Evolutionary conservation across 2,113 vertebrate species (phyloP), one percentile per base, ranked within the genome.

Genomic region (Ptilonorhynchus violaceus): DNA sequence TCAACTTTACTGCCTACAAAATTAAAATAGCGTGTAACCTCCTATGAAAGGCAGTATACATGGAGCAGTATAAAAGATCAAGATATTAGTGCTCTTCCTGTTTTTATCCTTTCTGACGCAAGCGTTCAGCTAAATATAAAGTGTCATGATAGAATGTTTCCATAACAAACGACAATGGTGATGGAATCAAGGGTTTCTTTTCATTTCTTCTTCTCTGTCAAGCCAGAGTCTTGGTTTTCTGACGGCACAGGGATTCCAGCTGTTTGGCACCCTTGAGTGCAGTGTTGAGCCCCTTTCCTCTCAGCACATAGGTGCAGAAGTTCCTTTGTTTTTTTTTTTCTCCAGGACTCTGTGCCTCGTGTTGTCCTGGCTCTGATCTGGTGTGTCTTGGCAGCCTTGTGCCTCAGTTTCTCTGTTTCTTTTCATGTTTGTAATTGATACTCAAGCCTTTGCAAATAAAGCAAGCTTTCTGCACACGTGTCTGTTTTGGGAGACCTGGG

Each of bases 71-170:
- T 50, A 52, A 84, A 88, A 92, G 62, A 77, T 56, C 52, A 41
- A 91, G 60, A 47, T 86, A 78, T 70, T 92, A 89, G 74, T 77
- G 53, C n/a, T 89, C 58, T 96, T 97, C 95, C 92, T 97, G 96
- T 82, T 96, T 95, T 89, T 68, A 79, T 85, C 58, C 70, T 76
- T 87, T 82, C 78, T 96, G 91, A 94, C 23, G 31, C 56, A 82
- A 92, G 53, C 1, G 0, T 78, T 91, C 77, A 79, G 87, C 93
- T 95, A 94, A 97, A 95, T 95, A 94, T 91, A 94, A 95, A 96
- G 73, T 31, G 20, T 69, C 53, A 33, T 79, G 84, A 89, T 93
- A 81, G 77, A 91, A 82, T 91, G 62, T 72, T 96, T 88, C 89
- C 87, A 95, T 89, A 79, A 62, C 81, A 53, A 64, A 87, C 66